Evolutionary conservation across 1,140 invertebrate species (phyloP).

Genomic region (Plodia interpunctella): DNA sequence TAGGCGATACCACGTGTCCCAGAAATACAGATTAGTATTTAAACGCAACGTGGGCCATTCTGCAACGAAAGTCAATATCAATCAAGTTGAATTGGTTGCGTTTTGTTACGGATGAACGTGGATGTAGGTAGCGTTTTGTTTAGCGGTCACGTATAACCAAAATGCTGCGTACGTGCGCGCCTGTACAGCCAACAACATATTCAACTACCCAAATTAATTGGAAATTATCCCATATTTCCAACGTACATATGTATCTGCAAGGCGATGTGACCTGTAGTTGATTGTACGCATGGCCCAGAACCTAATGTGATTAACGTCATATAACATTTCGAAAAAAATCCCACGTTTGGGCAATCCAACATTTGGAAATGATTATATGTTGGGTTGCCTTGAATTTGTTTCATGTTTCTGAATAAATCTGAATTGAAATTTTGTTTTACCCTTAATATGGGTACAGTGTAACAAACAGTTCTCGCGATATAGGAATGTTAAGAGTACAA

Average conservation of each 20-base stretch:
- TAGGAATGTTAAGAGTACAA: too few species aligned
- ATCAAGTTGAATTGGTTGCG: conserved; percentile 16
- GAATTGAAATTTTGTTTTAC: too few species aligned
- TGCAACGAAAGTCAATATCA: conserved; percentile 16
- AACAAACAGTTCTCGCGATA: too few species aligned
- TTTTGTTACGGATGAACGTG: too few species aligned
- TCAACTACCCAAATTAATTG: too few species aligned
- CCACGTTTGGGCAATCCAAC: background rate
- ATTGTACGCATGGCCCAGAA: background rate
- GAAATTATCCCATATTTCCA: too few species aligned
- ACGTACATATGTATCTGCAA: too few species aligned
- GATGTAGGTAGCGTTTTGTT: conserved; percentile 16
- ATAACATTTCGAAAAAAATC: conserved; percentile 12
- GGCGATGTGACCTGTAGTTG: too few species aligned
- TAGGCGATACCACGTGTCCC: background rate
- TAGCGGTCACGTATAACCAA: conserved; percentile 30
- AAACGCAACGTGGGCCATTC: background rate
- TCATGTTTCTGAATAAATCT: too few species aligned
- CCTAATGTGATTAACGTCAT: conserved; percentile 27
- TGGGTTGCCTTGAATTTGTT: too few species aligned
- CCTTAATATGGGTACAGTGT: too few species aligned
- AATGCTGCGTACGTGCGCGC: conserved; percentile 26
- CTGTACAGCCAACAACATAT: conserved; percentile 14
- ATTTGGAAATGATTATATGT: too few species aligned
- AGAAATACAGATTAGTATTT: conserved; percentile 1